Evolutionary conservation across 2,113 vertebrate species (phyloP), one percentile per base, ranked within the genome.

Genomic region (Oncorhynchus gorbuscha): DNA sequence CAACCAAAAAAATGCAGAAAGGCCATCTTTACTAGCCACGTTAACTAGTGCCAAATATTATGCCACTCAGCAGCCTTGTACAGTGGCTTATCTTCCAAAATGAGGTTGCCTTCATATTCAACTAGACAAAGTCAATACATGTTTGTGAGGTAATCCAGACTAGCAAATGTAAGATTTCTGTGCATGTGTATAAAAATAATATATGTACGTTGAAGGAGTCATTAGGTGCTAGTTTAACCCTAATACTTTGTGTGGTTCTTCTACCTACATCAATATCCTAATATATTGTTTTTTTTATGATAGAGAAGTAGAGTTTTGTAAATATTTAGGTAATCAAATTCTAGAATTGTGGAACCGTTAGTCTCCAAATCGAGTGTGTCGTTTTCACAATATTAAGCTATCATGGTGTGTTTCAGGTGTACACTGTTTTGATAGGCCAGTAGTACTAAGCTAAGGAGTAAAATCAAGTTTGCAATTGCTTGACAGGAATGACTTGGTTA

Each of bases 331-430:
- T 67, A 12, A 67, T 67, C 26, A 45, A 67, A 13, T 67, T 14
- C 3, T 30, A 67, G 22, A 24, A 32, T 67, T 67, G 65, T 67
- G 26, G 65, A 67, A 28, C 26, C 4, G 24, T 67, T 14, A 67
- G 65, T 28, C 13, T 74, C 85, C 71, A 69, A 71, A 82, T 89
- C 68, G 72, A 5, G 24, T 72, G 22, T 67, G 62, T 86, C 80
- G 14, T 70, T 75, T 80, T 81, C 78, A 78, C 73, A 80, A 76
- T 62, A 58, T 51, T 72, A 76, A 79, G 88, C 88, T 86, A 76
- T 35, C 86, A 85, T 74, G 84, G 84, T 82, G 86, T 72, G 69
- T 71, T 85, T 90, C 78, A 79, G 81, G 85, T 81, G 84, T 76
- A 79, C 75, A 59, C 71, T 75, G 71, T 80, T 83, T 86, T 79